phyloP scores from a whole-genome alignment of 2,888 invertebrate species.

The Archaeoteleia sp. region DNA sequence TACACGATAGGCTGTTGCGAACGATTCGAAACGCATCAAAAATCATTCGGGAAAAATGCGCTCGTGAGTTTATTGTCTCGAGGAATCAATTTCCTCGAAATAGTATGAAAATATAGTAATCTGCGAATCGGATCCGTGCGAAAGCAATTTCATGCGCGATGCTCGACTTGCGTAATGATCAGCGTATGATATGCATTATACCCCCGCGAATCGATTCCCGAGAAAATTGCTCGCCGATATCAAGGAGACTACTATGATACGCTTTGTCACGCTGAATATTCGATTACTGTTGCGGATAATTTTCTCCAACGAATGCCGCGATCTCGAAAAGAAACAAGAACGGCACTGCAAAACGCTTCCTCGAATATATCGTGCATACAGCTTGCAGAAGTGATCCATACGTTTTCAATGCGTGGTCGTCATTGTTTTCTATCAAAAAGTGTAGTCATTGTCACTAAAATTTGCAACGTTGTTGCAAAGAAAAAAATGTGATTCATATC shows the following conservation, averaged over 20 bases:
- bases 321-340: not conserved
- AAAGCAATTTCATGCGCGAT: constrained; percentile 28
- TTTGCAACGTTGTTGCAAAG: too few relatives aligned
- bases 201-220: constrained; percentile 12
- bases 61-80: not conserved
- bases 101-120: constrained; percentile 16
- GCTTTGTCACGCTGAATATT: constrained; percentile 25
- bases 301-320: not conserved
- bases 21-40: too few relatives aligned
- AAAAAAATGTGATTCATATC: too few relatives aligned
- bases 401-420: too few relatives aligned
- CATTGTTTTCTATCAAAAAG: too few relatives aligned
- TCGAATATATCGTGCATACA: too few relatives aligned
- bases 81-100: constrained; percentile 21
- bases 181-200: constrained; percentile 17
- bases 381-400: too few relatives aligned
- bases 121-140: constrained; percentile 15
- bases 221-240: constrained; percentile 23
- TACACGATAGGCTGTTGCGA: too few relatives aligned
- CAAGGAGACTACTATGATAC: constrained; percentile 28
- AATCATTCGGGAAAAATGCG: too few relatives aligned
- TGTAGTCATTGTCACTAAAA: too few relatives aligned
- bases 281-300: not conserved
- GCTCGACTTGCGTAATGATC: constrained; percentile 23
- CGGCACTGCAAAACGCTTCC: not conserved